These are phyloP conservation scores for Cryptomyrus ogoouensis DNA, from an alignment of 2,113 vertebrate genomes.

Conservation along the genomic window DNA sequence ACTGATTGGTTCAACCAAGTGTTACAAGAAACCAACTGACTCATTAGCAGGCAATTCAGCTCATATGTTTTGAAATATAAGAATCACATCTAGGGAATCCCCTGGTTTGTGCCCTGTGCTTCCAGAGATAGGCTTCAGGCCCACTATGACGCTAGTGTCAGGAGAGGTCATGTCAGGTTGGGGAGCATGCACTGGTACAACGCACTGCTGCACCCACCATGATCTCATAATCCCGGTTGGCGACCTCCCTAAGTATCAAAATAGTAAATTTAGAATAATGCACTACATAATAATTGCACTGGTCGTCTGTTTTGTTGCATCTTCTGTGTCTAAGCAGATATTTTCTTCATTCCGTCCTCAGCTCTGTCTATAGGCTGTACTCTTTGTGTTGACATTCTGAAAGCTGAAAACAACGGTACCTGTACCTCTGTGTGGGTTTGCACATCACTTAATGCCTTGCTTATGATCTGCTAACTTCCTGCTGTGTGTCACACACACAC, in stretches of 20 bases:
- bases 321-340: neutral
- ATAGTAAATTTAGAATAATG: neutral
- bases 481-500: neutral
- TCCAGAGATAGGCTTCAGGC: neutral
- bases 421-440: neutral
- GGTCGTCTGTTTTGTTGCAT: neutral
- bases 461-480: neutral
- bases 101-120: neutral
- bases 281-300: neutral
- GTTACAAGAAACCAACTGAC: neutral
- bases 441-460: neutral
- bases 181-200: neutral
- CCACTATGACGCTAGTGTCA: neutral
- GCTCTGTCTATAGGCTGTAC: neutral
- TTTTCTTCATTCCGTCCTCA: neutral
- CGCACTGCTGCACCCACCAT: neutral
- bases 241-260: neutral
- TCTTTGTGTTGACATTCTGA: neutral
- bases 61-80: neutral
- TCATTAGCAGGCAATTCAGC: neutral
- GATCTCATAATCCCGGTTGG: neutral
- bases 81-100: neutral
- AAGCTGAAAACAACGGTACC: neutral
- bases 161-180: neutral
- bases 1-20: neutral